Evolutionary conservation across 2,888 invertebrate genomes (phyloP).

Genomic region (Adelognathus sp.): DNA sequence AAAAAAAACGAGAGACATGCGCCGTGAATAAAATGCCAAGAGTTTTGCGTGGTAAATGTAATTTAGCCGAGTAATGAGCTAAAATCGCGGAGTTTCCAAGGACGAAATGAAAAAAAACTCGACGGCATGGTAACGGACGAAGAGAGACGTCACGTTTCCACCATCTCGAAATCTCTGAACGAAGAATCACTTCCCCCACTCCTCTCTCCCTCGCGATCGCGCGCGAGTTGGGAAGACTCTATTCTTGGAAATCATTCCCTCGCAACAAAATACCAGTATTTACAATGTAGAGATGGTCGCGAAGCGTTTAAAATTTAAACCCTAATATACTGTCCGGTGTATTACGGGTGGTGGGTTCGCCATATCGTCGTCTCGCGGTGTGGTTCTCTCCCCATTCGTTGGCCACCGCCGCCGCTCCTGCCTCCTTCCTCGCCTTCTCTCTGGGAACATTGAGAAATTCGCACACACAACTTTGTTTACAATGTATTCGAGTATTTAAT

Average conservation of each 20-base stretch:
- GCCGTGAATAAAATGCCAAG: conserved; percentile 10
- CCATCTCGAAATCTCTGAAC: conserved; percentile 24
- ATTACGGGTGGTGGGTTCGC: conserved; percentile 25
- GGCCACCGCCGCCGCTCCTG: too few species aligned
- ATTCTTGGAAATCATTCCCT: conserved; percentile 74
- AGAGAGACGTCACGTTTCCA: conserved; percentile 31
- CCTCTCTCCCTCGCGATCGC: conserved; percentile 33
- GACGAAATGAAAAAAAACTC: conserved; percentile 1
- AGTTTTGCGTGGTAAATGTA: background rate
- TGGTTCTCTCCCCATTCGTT: conserved; percentile 47
- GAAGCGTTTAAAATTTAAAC: conserved; percentile 77
- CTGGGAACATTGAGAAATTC: conserved; percentile 51
- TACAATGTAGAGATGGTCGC: conserved; percentile 77
- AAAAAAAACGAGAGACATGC: background rate
- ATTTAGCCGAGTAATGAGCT: conserved; percentile 5
- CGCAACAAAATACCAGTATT: conserved; percentile 72
- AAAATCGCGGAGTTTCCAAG: background rate
- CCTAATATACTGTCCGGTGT: conserved; percentile 72
- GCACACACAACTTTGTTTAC: conserved; percentile 53
- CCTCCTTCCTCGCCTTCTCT: too few species aligned
- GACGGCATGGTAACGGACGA: conserved; percentile 4
- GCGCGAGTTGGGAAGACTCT: conserved; percentile 63
- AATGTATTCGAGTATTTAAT: conserved; percentile 75
- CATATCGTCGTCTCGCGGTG: conserved; percentile 32
- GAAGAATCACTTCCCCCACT: conserved; percentile 5